These are phyloP conservation scores for Uloborus plumipes DNA, from an alignment of 2,888 invertebrate genomes.

Conservation along the genomic window DNA sequence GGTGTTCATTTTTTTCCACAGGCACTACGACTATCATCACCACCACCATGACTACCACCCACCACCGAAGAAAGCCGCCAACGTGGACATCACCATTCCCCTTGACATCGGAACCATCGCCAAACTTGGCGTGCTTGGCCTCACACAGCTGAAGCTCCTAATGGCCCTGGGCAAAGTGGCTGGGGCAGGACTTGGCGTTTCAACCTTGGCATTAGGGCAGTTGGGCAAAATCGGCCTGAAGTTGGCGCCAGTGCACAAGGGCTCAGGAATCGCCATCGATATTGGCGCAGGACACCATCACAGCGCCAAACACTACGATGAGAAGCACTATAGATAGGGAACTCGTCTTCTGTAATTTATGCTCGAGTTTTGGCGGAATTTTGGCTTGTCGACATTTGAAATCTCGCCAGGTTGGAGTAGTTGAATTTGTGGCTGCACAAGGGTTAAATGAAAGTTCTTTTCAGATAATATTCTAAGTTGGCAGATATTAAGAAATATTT, in stretches of 20 bases:
- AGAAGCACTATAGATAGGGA: not conserved
- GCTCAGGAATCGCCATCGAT: conserved; percentile 46
- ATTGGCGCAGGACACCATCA: conserved; percentile 13
- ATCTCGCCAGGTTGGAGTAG: too few relatives aligned
- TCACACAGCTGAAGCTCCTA: conserved; percentile 48
- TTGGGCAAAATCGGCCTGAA: conserved; percentile 51
- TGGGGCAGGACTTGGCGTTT: conserved; percentile 45
- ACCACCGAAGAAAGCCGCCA: conserved; percentile 25
- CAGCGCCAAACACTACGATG: conserved; percentile 2
- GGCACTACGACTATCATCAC: conserved; percentile 46
- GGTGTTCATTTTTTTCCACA: conserved; percentile 17
- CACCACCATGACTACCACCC: conserved; percentile 45
- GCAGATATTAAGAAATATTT: too few relatives aligned
- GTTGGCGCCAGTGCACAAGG: conserved; percentile 39
- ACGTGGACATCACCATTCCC: conserved; percentile 60
- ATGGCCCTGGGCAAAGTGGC: conserved; percentile 55
- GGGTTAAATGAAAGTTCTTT: too few relatives aligned
- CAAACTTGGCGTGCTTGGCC: conserved; percentile 44
- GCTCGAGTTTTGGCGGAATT: too few relatives aligned
- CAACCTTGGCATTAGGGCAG: conserved; percentile 33
- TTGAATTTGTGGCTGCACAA: too few relatives aligned
- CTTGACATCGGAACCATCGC: conserved; percentile 51
- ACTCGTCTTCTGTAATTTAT: not conserved
- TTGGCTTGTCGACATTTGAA: too few relatives aligned
- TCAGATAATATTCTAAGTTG: too few relatives aligned